phyloP scores from a whole-genome alignment of 2,113 vertebrate species.

The Alligator mississippiensis region DNA sequence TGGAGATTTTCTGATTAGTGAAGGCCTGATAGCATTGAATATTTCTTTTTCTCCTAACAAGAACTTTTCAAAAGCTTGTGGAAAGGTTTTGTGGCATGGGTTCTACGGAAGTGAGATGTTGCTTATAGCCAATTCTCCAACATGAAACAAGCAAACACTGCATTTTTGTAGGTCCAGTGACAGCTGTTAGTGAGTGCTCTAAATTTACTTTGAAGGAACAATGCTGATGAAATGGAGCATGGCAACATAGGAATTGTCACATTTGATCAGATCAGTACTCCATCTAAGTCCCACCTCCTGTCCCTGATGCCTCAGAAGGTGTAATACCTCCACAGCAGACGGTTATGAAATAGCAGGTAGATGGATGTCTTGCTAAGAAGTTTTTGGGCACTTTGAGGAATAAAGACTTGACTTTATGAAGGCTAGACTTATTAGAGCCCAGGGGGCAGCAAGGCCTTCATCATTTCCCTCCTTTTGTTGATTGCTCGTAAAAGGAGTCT shows the following conservation, averaged over 20 bases:
- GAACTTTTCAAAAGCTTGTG: neutral
- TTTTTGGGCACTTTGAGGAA: neutral
- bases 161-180: slow-evolving; percentile 15
- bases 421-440: neutral
- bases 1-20: neutral
- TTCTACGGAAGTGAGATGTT: neutral
- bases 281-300: slow-evolving; percentile 1
- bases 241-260: slow-evolving; percentile 40
- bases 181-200: slow-evolving; percentile 23
- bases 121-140: slow-evolving; percentile 8
- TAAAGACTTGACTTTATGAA: neutral
- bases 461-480: neutral
- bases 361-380: neutral
- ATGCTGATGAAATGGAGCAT: slow-evolving; percentile 47
- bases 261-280: slow-evolving; percentile 34
- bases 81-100: neutral
- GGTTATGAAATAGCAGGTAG: neutral
- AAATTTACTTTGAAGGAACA: slow-evolving; percentile 26
- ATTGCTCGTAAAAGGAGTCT: neutral
- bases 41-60: neutral
- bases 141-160: slow-evolving; percentile 12
- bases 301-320: slow-evolving; percentile 28
- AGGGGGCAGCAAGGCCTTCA: neutral
- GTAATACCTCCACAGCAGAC: neutral
- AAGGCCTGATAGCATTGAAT: neutral